Percentiles rank a stretch among this genome's conserved stretches.
These are phyloP conservation scores for Babyrousa celebensis DNA, from an alignment of 2,797 vertebrate species.

Conservation along the genomic window DNA sequence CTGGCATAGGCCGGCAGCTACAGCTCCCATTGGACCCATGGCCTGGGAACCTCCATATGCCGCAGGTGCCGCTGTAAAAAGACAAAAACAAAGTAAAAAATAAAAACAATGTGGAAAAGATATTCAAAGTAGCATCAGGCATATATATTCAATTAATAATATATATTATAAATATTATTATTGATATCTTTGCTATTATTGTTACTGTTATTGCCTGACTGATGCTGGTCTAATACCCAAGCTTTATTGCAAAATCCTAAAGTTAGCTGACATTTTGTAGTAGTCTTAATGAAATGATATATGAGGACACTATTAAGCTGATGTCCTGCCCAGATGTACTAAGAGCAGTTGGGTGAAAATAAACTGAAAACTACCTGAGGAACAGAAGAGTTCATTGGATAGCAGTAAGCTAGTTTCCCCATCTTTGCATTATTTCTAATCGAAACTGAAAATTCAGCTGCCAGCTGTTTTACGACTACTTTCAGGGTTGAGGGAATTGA, in stretches of 20 bases:
- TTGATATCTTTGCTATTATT: neutral
- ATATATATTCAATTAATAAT: neutral
- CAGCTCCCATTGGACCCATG: too few species aligned
- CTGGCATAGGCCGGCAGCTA: too few species aligned
- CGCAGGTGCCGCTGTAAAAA: too few species aligned
- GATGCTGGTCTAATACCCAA: neutral
- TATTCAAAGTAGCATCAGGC: neutral
- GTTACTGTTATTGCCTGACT: neutral
- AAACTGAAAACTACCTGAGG: neutral
- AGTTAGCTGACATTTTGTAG: neutral
- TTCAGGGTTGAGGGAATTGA: neutral
- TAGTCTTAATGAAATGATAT: neutral
- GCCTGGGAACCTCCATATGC: too few species aligned
- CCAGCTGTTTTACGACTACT: neutral
- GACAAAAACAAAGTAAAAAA: too few species aligned
- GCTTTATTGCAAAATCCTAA: neutral
- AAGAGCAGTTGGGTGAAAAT: neutral
- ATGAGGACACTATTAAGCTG: neutral
- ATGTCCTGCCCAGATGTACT: neutral
- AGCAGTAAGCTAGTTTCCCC: neutral
- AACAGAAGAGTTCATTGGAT: neutral
- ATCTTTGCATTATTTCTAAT: slow-evolving; percentile 16
- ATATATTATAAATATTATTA: neutral
- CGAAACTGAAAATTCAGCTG: slow-evolving; percentile 22
- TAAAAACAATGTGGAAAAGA: neutral